Base-by-base conservation (phyloP, 2,113 vertebrate species). In the Cromileptes altivelis region DNA sequence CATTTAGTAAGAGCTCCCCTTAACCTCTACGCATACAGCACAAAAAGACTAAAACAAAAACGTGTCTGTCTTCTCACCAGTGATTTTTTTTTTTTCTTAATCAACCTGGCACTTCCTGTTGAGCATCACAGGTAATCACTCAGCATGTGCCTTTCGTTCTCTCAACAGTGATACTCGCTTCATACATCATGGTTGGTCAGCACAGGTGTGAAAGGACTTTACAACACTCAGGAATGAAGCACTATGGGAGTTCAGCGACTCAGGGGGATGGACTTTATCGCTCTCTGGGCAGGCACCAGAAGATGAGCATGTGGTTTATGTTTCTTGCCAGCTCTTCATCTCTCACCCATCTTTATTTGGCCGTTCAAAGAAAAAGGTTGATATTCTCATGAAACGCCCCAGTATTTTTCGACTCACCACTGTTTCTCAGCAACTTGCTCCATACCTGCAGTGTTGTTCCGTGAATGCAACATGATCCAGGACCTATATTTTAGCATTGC, bases 301-400 rank as follows among this genome's bases (percentile, higher is more conserved):
- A 80, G 85, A 79, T 9, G 42, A 85, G 82, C 89, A 94, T 92
- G 86, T 94, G 92, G 87, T 93, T 92, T 74, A 61, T 84, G 75
- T 91, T 91, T 89, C 81, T 88, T 55, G 65, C 72, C 69, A 68
- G 53, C 42, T 57, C 69, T 75, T 73, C 52, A 45, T 84, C 58
- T 73, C 63, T 61, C 30, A 2, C 49, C 67, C 61, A 61, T 86
- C 75, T 90, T 77, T 86, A 72, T 82, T 80, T 25, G 56, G 37
- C 53, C 40, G 23, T 78, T 81, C 17, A 84, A 52, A 70, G 70
- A 73, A 85, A 82, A 81, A 75, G 60, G 25, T 47, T 57, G 11
- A 56, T 50, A 50, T 89, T 91, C 50, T 47, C 42, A 47, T 57
- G 53, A 86, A 90, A 84, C n/a, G 6, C n/a, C 55, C 25, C 15